Evolutionary conservation across 2,888 invertebrate species (phyloP), one percentile per base, ranked within the genome.

Genomic region (Andricus curvator): DNA sequence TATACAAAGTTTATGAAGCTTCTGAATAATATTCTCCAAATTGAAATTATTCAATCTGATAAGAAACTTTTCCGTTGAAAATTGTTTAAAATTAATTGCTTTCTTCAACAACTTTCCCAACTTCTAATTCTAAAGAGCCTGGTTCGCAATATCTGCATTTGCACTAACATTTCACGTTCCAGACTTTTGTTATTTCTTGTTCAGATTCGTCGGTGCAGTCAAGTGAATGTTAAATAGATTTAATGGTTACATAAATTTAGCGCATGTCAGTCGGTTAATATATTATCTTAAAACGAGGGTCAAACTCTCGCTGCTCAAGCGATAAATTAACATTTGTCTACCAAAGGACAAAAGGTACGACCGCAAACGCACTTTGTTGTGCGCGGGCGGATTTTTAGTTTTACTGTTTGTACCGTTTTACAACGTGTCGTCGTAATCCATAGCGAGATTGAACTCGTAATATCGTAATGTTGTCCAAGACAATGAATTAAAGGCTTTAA

Each of bases 381-480:
- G 77, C 65, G 78, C 81, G 77, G 41, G 65, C 66, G 60, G 29
- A 29, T 29, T 56, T 83, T 79, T 83, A 56, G 80, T 65, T 64
- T 77, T 77, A 65, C 70, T 65, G 77, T 56, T 56, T 79, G 37
- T 77, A 68, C 67, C 51, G 79, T 65, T 85, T 79, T 77, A 81
- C 51, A 64, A 64, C 80, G 41, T 78, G 67, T 37, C 80, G 56
- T 77, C 80, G 78, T 80, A 81, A 83, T 84, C 85, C 84, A 86
- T 85, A 85, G 84, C 87, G 86, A 80, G 85, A 86, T 86, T 82
- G 81, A 83, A 84, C 84, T 84, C 85, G 83, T 83, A 80, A 84
- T 86, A 84, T 22, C 56, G 56, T 60, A 60, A 60, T 60, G 56
- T 78, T 60, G 56, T 78, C 44, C 22, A 77, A 74, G 41, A 80